Percentiles rank a stretch among this genome's conserved stretches.
phyloP scores from a whole-genome alignment of 2,797 vertebrate species.

The Argya squamiceps region DNA sequence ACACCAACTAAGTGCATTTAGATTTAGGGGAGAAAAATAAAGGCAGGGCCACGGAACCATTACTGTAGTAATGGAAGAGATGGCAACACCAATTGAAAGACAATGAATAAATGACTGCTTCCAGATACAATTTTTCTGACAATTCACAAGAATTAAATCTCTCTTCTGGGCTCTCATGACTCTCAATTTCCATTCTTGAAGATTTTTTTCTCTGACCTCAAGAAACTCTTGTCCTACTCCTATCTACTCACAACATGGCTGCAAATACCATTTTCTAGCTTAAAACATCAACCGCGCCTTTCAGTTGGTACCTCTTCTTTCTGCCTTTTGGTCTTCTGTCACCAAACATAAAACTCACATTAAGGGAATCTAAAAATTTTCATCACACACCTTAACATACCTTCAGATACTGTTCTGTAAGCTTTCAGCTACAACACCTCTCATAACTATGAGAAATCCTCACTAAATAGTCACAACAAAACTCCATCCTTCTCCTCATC shows the following conservation, averaged over 20 bases:
- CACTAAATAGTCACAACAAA: not conserved
- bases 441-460: not conserved
- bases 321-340: not conserved
- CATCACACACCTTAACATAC: not conserved
- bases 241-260: not conserved
- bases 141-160: not conserved
- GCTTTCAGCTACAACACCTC: fast-evolving
- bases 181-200: not conserved
- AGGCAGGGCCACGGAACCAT: not conserved
- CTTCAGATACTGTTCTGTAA: not conserved
- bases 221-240: not conserved
- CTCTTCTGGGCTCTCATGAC: not conserved
- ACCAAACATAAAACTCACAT: not conserved
- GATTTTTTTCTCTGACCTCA: not conserved
- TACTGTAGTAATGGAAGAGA: not conserved
- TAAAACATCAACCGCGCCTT: not conserved
- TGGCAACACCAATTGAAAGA: not conserved
- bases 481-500: not conserved
- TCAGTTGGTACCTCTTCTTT: not conserved
- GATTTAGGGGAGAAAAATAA: not conserved
- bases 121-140: not conserved
- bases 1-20: not conserved
- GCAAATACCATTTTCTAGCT: not conserved
- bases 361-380: not conserved
- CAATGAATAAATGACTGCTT: not conserved